These are phyloP conservation scores for Aphaenogaster ashmeadi DNA, from an alignment of 1,140 invertebrate genomes.

Conservation along the genomic window DNA sequence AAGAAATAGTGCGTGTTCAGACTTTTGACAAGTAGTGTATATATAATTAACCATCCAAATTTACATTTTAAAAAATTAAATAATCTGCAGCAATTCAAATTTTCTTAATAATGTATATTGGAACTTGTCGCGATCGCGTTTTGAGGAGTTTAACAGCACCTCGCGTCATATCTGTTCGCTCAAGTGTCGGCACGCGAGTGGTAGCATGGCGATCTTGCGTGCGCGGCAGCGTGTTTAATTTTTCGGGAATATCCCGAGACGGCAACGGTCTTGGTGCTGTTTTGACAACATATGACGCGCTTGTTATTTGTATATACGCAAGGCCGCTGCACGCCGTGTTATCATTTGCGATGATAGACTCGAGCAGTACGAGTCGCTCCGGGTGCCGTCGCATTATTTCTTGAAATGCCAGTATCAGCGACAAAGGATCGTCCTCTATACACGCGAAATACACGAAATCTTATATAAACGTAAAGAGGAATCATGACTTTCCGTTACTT, in stretches of 20 bases:
- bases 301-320: background rate
- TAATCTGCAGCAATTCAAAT: background rate
- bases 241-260: background rate
- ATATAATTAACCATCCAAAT: background rate
- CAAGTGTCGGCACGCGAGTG: background rate
- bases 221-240: background rate
- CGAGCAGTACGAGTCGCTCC: background rate
- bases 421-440: background rate
- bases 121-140: background rate
- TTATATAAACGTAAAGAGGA: background rate
- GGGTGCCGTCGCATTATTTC: background rate
- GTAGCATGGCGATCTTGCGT: background rate
- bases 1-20: no score
- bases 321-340: background rate
- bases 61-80: background rate
- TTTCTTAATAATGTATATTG: background rate
- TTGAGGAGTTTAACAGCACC: background rate
- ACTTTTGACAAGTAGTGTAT: no score
- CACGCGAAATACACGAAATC: background rate
- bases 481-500: background rate
- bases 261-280: background rate
- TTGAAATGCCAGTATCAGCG: background rate
- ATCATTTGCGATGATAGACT: background rate
- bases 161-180: background rate
- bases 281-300: background rate